These are phyloP conservation scores for Caenorhabditis uteleia DNA, from an alignment of 2,888 invertebrate species.

Conservation along the genomic window DNA sequence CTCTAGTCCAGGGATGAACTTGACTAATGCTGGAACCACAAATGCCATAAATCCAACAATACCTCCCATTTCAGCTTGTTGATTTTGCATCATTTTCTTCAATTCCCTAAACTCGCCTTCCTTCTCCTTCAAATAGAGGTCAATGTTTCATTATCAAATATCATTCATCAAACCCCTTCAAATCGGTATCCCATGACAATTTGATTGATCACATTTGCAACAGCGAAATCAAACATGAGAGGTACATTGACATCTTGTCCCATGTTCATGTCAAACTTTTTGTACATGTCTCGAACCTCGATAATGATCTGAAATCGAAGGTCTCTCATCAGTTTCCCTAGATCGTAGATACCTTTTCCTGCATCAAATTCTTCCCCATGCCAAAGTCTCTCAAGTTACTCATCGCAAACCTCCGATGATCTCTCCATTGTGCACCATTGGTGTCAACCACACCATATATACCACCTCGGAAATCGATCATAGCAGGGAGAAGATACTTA, in stretches of 20 bases:
- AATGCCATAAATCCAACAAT: too few species aligned
- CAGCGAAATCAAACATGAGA: constrained; percentile 27
- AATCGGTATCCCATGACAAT: constrained; percentile 45
- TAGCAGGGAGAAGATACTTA: constrained; percentile 22
- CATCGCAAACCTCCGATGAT: constrained; percentile 38
- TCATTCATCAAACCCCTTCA: constrained; percentile 38
- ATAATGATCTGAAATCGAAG: constrained; percentile 23
- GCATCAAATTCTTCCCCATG: constrained; percentile 35
- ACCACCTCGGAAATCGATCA: constrained; percentile 21
- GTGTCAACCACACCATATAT: constrained; percentile 39
- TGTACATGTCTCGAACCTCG: constrained; percentile 34
- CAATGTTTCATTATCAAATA: too few species aligned
- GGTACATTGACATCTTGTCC: constrained; percentile 7
- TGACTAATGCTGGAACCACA: constrained; percentile 28
- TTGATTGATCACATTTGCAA: constrained; percentile 48
- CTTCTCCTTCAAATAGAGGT: too few species aligned
- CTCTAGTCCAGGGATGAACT: constrained; percentile 34
- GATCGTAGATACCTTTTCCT: too few species aligned
- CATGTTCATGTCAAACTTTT: background rate
- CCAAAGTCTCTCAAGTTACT: constrained; percentile 40
- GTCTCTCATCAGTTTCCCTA: too few species aligned
- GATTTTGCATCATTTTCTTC: too few species aligned
- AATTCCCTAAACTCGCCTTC: too few species aligned
- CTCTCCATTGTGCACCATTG: constrained; percentile 37
- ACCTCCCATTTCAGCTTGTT: too few species aligned